Conservation (phyloP, 30 jellyfish, hydroid and myxozoan species). For the Calvadosia cruxmelitensis region DNA sequence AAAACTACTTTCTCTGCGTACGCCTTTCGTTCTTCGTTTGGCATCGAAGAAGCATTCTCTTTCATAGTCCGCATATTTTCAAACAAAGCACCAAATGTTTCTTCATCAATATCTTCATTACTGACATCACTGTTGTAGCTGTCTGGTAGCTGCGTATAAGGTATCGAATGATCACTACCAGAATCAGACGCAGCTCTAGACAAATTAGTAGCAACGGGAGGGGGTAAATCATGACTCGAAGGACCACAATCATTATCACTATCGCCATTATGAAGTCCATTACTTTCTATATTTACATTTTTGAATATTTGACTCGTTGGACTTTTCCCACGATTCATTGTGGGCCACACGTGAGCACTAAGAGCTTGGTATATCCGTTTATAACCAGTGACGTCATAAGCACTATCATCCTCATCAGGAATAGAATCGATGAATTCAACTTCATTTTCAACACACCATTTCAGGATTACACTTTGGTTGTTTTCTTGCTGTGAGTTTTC, state of each 20-base stretch:
- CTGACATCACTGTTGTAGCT: neutral
- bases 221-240: neutral
- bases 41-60: slow-evolving; percentile 20
- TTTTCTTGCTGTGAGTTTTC: neutral
- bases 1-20: slow-evolving; percentile 80
- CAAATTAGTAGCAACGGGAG: neutral
- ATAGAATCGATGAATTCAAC: neutral
- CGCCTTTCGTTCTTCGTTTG: slow-evolving; percentile 49
- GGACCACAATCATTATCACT: neutral
- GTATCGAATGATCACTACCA: neutral
- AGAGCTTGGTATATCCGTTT: neutral
- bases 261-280: neutral
- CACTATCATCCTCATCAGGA: neutral
- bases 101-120: neutral
- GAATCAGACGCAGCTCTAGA: no score
- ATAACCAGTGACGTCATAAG: neutral
- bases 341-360: neutral
- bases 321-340: neutral
- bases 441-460: neutral
- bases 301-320: no score
- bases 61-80: neutral
- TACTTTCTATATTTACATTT: no score
- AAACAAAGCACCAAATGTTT: neutral
- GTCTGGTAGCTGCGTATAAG: neutral
- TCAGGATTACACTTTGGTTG: no score